Percentiles rank a stretch among this genome's conserved stretches.
Conservation (phyloP, 2,797 vertebrate species). For the Nyctalus aviator region DNA sequence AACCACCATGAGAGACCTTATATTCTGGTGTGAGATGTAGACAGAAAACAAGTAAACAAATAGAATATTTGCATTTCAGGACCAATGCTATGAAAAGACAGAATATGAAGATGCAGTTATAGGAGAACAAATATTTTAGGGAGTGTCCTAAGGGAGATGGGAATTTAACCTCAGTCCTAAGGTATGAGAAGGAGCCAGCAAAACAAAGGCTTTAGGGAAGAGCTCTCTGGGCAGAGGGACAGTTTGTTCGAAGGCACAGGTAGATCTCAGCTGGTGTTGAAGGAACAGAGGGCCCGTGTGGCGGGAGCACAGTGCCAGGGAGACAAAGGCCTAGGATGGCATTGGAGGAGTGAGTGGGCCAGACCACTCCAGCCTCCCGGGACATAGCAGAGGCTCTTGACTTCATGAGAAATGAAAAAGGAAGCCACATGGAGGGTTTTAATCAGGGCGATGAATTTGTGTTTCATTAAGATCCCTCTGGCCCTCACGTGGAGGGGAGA, state of each 20-base stretch:
- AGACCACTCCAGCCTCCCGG: neutral
- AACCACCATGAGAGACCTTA: neutral
- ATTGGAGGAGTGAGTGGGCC: neutral
- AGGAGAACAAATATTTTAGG: neutral
- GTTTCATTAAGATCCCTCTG: neutral
- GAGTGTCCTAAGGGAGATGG: neutral
- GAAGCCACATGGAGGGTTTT: neutral
- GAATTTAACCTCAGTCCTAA: neutral
- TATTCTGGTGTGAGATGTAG: neutral
- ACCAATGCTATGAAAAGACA: neutral
- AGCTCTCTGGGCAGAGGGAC: neutral
- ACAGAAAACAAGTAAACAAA: neutral
- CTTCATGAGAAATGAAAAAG: slow-evolving; percentile 12
- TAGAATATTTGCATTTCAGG: neutral
- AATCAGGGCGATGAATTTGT: neutral
- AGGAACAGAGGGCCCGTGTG: neutral
- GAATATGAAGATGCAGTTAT: neutral
- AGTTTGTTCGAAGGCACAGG: neutral
- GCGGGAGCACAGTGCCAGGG: neutral
- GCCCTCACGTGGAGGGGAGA: neutral
- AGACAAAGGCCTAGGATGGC: too few relatives aligned
- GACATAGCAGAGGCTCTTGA: neutral
- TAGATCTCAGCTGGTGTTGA: neutral
- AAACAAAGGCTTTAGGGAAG: neutral
- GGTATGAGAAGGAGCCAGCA: neutral